Evolutionary conservation across 2,113 vertebrate species (phyloP), one percentile per base, ranked within the genome.

Genomic region (Coregonus clupeaformis): DNA sequence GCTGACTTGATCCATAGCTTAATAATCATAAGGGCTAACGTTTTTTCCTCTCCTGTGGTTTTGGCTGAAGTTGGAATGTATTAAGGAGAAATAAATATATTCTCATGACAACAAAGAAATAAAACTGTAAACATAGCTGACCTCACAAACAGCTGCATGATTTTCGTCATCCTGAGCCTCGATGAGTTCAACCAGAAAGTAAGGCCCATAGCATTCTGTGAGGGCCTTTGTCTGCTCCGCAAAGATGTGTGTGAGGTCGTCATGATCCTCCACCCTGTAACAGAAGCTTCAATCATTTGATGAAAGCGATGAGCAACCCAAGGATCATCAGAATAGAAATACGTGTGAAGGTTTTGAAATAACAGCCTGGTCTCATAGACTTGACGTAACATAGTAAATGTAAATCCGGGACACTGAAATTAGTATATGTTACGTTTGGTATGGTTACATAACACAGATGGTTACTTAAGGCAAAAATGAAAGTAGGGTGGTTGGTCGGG

Each of bases 251-350:
- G 91, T 81, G 68, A 99, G 89, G 80, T 96, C 94, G 12, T 96
- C 94, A 1, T 94, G 91, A 81, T 99, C 98, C 84, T 96, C 94
- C 16, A 95, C 85, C 87, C 98, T 99, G 87, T 62, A 84, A 80
- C 74, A 88, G 5, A 82, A 20, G 65, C 29, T 13, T n/a, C 27
- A 30, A 67, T 32, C 29, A 67, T n/a, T 42, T 13, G 18, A 55
- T 36, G 59, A 24, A 42, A 5, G 71, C 20, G 6, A 67, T n/a
- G 5, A 67, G 18, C n/a, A 60, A 60, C 57, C 57, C 18, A 7
- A 7, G 30, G 24, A 24, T 65, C 27, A 32, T 36, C 13, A n/a
- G n/a, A n/a, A 22, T 22, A n/a, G 2, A 22, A 60, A 16, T 20
- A 14, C n/a, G 5, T 60, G n/a, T 67, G 65, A 67, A 36, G 30